Base-by-base conservation (phyloP, 2,888 invertebrate species). In the Polymixis flavicincta region DNA sequence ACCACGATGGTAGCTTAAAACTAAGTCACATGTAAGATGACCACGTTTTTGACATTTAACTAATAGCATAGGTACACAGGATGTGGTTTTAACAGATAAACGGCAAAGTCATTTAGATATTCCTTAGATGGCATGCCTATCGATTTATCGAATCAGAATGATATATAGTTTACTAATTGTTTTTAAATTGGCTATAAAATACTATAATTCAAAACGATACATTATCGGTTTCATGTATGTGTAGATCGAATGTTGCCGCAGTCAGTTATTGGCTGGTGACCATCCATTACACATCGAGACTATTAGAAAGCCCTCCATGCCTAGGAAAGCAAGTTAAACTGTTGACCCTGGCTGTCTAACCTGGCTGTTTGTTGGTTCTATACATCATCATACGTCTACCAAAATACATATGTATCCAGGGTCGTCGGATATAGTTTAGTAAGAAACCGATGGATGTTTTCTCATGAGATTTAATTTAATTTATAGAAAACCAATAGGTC, bases 41-140 rank as follows among this genome's bases (percentile, higher is more conserved):
- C 25, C 76, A 67, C 60, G 45, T 54, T 76, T 54, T 48, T 67
- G 67, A 54, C 76, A 76, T 76, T 76, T 37, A n/a, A 60, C 25
- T 45, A 76, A 76, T 48, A 28, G 45, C 45, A 19, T 22, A 6
- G 0, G 2, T 25, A n/a, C 48, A 76, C 66, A 76, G 76, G 45
- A 1, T 76, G 75, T 45, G 42, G 32, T 52, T 17, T 50, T 48
- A 14, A 7, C 19, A 22, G 14, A 7, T n/a, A 28, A 28, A 32
- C 13, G 19, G 45, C 55, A 67, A 32, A 48, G 25, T 13, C 9
- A 13, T 48, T 25, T 57, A 14, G 13, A 25, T 68, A 48, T 71
- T 66, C 6, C 9, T 67, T 71, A 7, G 14, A 28, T n/a, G 19
- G n/a, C 14, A 25, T 28, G n/a, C 11, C 8, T n/a, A 22, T 11